Base-by-base conservation (phyloP, 2,113 vertebrate species). In the Thamnophis sirtalis region DNA sequence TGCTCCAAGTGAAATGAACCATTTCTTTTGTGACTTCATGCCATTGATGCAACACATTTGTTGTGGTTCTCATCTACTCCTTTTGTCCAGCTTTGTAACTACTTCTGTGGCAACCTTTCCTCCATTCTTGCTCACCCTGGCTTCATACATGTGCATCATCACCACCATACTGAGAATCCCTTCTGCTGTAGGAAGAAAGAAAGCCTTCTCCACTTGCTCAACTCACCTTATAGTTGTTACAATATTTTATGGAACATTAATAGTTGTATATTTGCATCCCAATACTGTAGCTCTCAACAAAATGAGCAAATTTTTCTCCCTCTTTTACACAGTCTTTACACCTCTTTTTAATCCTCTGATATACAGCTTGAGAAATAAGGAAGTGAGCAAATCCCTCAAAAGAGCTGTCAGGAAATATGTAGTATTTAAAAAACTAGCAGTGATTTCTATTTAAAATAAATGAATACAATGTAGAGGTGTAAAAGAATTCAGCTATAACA, bases 171-270 rank as follows among this genome's bases (percentile, higher is more conserved):
- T 80, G 68, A 38, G 68, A 80, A 80, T 80, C 68, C 68, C n/a
- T 80, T 80, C 68, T 38, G 15, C 15, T 80, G 38, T 38, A 80
- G 68, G 68, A 54, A 33, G 68, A 87, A 90, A 68, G 1, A 95
- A 93, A 49, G 92, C 94, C 43, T 94, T 95, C 73, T 93, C 93
- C 6, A 95, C 93, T 0, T 95, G 94, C 88, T 92, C 93, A 19
- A 95, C 95, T 0, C 95, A 95, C 84, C 60, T 95, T 49, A 0
- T 60, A 55, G 90, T 91, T 28, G 94, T 95, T 9, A 89, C 93
- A 28, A 90, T 94, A 15, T 96, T 93, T 54, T 95, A 96, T 0
- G 91, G 95, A 1, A 89, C 86, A 4, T 48, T 58, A 19, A 38
- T 80, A 10, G 33, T 84, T 51, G 54, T 60, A 11, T 89, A 89